phyloP scores from a whole-genome alignment of 1,140 invertebrate genomes.

The Lysiphlebus fabarum region DNA sequence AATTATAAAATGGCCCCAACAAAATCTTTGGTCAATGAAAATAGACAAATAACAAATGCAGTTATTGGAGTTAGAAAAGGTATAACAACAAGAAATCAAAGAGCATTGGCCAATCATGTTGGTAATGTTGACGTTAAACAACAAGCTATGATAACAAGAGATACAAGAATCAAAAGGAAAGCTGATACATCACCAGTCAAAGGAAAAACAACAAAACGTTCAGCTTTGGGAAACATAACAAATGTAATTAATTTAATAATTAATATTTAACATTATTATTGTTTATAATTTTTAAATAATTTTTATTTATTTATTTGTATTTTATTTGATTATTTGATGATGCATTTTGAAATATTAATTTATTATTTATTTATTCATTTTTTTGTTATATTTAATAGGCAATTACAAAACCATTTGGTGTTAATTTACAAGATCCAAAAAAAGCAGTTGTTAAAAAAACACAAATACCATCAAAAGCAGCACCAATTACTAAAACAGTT shows the following conservation, averaged over 20 bases:
- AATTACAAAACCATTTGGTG: conserved; percentile 42
- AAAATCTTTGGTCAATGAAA: conserved; percentile 51
- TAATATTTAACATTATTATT: conserved; percentile 8
- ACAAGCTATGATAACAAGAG: conserved; percentile 36
- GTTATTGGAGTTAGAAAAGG: conserved; percentile 40
- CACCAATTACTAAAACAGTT: conserved; percentile 20
- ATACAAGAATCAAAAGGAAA: conserved; percentile 53
- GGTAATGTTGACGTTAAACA: conserved; percentile 30
- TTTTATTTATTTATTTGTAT: conserved; percentile 7
- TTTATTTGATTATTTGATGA: background rate
- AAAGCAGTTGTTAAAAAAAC: conserved; percentile 34
- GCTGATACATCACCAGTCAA: conserved; percentile 54
- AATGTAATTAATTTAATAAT: conserved; percentile 57
- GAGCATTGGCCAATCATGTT: conserved; percentile 26
- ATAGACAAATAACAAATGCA: conserved; percentile 48
- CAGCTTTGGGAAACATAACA: conserved; percentile 74
- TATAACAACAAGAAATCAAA: conserved; percentile 51
- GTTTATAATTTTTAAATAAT: background rate
- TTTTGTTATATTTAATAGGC: conserved; percentile 33
- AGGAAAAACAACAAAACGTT: conserved; percentile 60
- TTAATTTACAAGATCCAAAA: conserved; percentile 39
- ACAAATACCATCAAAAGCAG: conserved; percentile 24
- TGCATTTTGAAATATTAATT: conserved; percentile 1
- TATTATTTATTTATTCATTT: conserved; percentile 7
- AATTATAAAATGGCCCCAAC: conserved; percentile 58